These are phyloP conservation scores for Pollenia angustigena DNA, from an alignment of 2,888 invertebrate species.

Conservation along the genomic window DNA sequence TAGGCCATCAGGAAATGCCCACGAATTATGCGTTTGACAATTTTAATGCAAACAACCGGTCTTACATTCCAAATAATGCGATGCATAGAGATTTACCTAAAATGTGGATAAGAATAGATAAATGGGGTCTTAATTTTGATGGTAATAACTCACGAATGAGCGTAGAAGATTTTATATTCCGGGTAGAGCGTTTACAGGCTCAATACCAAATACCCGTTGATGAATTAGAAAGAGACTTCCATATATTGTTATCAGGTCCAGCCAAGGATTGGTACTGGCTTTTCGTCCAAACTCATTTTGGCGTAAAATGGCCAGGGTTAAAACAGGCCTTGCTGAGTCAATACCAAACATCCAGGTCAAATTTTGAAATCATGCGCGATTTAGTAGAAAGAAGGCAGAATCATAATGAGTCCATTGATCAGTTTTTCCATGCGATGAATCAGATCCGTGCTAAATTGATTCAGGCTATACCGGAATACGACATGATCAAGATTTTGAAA, in stretches of 20 bases:
- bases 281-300: constrained; percentile 18
- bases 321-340: constrained; percentile 27
- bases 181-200: constrained; percentile 33
- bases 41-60: background rate
- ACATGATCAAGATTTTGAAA: constrained; percentile 17
- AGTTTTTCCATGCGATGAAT: constrained; percentile 12
- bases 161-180: constrained; percentile 52
- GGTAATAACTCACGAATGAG: constrained; percentile 14
- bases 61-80: background rate
- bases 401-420: constrained; percentile 29
- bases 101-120: constrained; percentile 44
- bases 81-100: background rate
- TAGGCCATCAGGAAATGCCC: background rate
- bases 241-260: constrained; percentile 9
- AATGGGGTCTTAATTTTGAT: constrained; percentile 44
- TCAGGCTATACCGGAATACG: constrained; percentile 9
- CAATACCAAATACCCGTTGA: constrained; percentile 27
- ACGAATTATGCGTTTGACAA: background rate
- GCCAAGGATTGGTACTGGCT: constrained; percentile 61
- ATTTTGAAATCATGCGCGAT: constrained; percentile 55
- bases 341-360: constrained; percentile 18
- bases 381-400: constrained; percentile 46
- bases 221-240: constrained; percentile 39
- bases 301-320: constrained; percentile 36
- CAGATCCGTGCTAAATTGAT: background rate